Evolutionary conservation across 2,113 vertebrate species (phyloP).

Genomic region (Prolemur simus): DNA sequence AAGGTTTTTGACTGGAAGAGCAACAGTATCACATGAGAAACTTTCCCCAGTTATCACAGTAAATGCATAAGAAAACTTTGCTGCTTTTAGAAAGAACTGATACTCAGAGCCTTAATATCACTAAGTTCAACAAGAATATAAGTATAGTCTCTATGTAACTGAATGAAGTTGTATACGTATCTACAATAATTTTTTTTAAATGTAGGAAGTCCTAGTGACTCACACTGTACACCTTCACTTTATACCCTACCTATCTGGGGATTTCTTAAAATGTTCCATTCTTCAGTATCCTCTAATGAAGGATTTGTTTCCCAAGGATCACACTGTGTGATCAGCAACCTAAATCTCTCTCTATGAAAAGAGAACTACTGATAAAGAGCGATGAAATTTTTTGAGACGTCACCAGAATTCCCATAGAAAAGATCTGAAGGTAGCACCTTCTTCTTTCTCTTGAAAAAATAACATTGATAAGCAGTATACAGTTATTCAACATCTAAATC

Average conservation of each 20-base stretch:
- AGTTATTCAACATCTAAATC: conserved; percentile 34
- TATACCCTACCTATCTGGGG: neutral
- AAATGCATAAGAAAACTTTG: neutral
- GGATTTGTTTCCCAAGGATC: neutral
- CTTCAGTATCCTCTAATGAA: neutral
- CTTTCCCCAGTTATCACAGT: neutral
- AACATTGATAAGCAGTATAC: neutral
- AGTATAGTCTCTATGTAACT: neutral
- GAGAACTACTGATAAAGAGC: neutral
- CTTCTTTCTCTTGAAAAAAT: conserved; percentile 33
- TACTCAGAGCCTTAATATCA: neutral
- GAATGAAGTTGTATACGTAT: neutral
- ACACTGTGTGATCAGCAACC: neutral
- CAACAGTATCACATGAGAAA: neutral
- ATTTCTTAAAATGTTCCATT: neutral
- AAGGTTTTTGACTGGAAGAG: neutral
- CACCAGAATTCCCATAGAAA: neutral
- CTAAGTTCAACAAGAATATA: neutral
- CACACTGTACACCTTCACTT: neutral
- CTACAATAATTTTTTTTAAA: neutral
- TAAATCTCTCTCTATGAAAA: neutral
- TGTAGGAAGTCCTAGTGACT: neutral
- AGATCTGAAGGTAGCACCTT: neutral
- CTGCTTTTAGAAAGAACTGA: neutral
- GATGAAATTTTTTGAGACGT: neutral